Base-by-base conservation (phyloP, 2,888 invertebrate species). In the Sthenelais limicola region DNA sequence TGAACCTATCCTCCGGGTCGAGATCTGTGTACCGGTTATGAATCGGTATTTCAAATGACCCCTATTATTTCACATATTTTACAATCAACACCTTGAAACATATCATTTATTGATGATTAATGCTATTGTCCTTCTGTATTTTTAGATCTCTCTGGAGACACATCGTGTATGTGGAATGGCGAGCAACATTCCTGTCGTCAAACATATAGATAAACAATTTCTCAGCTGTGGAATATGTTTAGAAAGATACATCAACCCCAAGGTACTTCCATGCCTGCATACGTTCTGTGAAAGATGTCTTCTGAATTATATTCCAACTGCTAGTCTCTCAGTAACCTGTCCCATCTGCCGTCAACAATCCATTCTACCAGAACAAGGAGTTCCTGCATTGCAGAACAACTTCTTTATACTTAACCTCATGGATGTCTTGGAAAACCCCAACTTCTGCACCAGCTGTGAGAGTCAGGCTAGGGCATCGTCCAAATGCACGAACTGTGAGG, bases 311-410 rank as follows among this genome's bases (percentile, higher is more conserved):
- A 87, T 89, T 68, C 89, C 89, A 3, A 78, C 88, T 0, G 88
- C 89, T 80, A 88, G 88, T 77, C 84, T 89, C 56, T 88, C 89
- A 4, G 84, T 89, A 26, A 88, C 89, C 43, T 89, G 90, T 80
- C 89, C 89, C 2, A 85, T 88, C 69, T 90, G 90, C 80, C 81
- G 88, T 21, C 89, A 89, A 76, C 89, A 89, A 80, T 88, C 88
- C 67, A 89, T 89, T 67, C 82, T 90, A n/a, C 89, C 89, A 1
- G 82, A 87, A 67, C 86, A 87, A 75, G 90, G 90, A 62, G 89
- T 89, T 47, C 80, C 83, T 18, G 88, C 86, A 7, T 83, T 89
- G 15, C 89, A 88, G 79, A 86, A 85, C 58, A 89, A 89, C 79
- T 84, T 86, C 79, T 88, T 88, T 80, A 85, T 89, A 67, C 83